Base-by-base conservation (phyloP, 37 sponge, comb jelly and placozoan genomes). In the Spongilla lacustris region DNA sequence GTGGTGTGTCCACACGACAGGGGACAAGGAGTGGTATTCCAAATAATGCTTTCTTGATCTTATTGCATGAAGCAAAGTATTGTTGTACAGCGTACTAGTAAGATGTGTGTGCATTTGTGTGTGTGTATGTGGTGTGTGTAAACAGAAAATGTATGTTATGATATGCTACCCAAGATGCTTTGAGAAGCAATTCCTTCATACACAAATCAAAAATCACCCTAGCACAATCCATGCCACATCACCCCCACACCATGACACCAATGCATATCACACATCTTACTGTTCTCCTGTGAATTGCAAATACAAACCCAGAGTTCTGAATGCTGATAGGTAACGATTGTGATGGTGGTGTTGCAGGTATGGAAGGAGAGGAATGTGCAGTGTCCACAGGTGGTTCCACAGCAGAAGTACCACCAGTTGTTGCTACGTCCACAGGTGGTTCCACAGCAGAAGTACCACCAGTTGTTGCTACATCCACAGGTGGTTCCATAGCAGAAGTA, bases 11-110 rank as follows among this genome's bases (percentile, higher is more conserved):
- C 1, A 77, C 33, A 14, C 25, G 50, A 71, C 96, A 98, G 12
- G 94, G 89, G 24, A 98, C 90, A 14, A 93, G 76, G 8, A 98
- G 81, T 19, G 98, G 98, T 4, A 48, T 79, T 26, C 96, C 91
- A 79, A 98, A 98, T 70, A 95, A n/a, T 19, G 48, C 67, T 6
- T 85, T 92, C 3, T 91, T 75, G 58, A n/a, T 85, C 84, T 92
- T 94, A 66, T 92, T 92, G 41, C 71, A 82, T 12, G 96, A 84
- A 13, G 92, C 85, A 66, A 94, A 92, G 71, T 98, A 98, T 29
- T 89, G 72, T 23, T 90, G 86, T 50, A 85, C 50, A 10, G 74
- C 21, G 28, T 67, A 85, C 97, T 96, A 35, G 67, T 22, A 32
- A 11, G 67, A 28, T 31, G 50, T 27, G 82, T 41, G 80, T 32